Conservation (phyloP, 2,797 vertebrate genomes). For the Paguma larvata region DNA sequence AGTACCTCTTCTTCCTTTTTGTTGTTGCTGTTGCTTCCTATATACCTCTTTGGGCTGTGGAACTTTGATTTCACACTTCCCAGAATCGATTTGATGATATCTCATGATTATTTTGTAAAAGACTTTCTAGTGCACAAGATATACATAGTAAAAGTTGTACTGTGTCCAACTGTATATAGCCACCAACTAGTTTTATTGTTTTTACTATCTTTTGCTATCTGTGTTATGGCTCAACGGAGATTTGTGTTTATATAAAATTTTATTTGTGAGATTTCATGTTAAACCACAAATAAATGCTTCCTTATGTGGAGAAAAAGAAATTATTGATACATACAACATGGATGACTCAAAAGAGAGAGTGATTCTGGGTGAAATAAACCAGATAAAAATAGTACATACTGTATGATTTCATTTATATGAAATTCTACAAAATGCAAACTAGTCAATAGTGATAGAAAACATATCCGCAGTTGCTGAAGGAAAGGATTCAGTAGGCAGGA, state of each 20-base stretch:
- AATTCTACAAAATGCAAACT: background rate
- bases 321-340: background rate
- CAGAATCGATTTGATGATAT: constrained; percentile 94
- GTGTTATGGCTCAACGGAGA: background rate
- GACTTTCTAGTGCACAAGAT: no score
- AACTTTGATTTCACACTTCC: constrained; percentile 96
- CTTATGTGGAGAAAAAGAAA: background rate
- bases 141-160: no score
- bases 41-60: constrained; percentile 95
- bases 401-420: background rate
- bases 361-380: background rate
- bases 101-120: constrained; percentile 73
- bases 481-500: background rate
- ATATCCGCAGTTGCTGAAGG: background rate
- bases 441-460: background rate
- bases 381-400: background rate
- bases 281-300: background rate
- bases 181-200: no score
- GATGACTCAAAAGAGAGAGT: background rate
- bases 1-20: constrained; percentile 90
- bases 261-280: background rate
- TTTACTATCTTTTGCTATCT: background rate
- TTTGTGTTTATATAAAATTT: background rate
- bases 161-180: no score
- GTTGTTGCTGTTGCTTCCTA: constrained; percentile 93